Evolutionary conservation across 1,140 invertebrate species (phyloP), one percentile per base, ranked within the genome.

Genomic region (Pseudomyrmex flavicornis): DNA sequence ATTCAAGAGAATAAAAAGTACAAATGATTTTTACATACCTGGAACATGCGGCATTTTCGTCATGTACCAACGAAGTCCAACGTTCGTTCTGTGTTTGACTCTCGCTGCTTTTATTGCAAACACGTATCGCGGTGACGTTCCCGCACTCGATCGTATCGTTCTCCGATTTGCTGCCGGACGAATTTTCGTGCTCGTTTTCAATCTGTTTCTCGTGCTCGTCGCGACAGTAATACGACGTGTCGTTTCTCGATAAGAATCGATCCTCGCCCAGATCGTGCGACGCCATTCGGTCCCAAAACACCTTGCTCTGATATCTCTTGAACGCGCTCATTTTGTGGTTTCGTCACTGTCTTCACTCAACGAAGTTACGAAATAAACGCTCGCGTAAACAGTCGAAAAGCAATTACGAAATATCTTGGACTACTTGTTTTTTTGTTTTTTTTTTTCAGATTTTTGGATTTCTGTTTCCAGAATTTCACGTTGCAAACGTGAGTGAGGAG

Each of bases 261-360:
- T 80, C 70, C 13, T 88, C 15, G 0, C 66, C 74, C 8, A 90
- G 15, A 79, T 94, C 93, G 50, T 83, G 83, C 0, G 85, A 70
- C 7, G 91, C 92, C 93, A 94, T 94, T 66, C 92, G 91, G 0
- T 84, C 82, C 93, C 93, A 94, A 59, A 94, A 94, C 8, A 94
- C 93, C 73, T 90, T 92, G 66, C 93, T 94, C 69, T 92, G 93
- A 66, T 91, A 85, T 56, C 93, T 91, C 74, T 93, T 94, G 66
- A 94, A 94, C 0, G 82, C 85, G 17, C 91, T 93, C 93, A 94
- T 35, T 35, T 35, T 35, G 35, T 94, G 52, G 85, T 90, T 75
- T 63, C 1, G 15, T 50, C 44, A n/a, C 12, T 48, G 13, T 56
- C 12, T 72, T 85, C 54, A 79, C 12, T 59, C 13, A 62, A 75